Percentiles rank a stretch among this genome's conserved stretches.
Evolutionary conservation across 2,113 vertebrate species (phyloP).

Genomic region (Macrotis lagotis): DNA sequence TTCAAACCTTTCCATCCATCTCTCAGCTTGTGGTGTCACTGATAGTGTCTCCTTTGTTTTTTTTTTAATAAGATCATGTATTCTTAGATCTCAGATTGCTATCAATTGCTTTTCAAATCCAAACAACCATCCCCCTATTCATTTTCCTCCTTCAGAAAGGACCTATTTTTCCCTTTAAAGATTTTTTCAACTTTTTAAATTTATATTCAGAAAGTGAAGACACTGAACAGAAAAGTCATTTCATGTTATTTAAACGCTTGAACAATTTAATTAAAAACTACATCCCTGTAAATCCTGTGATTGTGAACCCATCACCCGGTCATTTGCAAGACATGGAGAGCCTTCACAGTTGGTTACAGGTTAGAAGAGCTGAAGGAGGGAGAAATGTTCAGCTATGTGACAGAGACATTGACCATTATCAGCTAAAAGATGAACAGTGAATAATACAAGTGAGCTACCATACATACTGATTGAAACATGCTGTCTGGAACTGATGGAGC

Average conservation of each 20-base stretch:
- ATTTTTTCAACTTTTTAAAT: neutral
- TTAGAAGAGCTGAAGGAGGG: neutral
- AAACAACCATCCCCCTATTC: neutral
- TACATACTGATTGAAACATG: neutral
- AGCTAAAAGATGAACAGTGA: neutral
- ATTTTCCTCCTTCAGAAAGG: neutral
- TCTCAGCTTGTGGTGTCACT: neutral
- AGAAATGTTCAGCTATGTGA: neutral
- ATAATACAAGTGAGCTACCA: neutral
- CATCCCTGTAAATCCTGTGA: neutral
- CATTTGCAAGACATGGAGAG: neutral
- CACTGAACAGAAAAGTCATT: neutral
- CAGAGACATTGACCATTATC: neutral
- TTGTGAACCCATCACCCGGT: neutral
- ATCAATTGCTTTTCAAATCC: neutral
- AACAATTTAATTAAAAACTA: neutral
- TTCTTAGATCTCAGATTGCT: neutral
- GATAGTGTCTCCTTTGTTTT: neutral
- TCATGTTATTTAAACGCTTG: neutral
- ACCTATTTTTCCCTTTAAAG: neutral
- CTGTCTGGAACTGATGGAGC: neutral
- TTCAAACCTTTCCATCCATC: neutral
- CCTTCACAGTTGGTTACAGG: neutral
- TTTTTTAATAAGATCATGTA: neutral
- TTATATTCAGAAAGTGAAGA: neutral